Conservation (phyloP, 1,140 invertebrate species). For the Oscheius sp. region DNA sequence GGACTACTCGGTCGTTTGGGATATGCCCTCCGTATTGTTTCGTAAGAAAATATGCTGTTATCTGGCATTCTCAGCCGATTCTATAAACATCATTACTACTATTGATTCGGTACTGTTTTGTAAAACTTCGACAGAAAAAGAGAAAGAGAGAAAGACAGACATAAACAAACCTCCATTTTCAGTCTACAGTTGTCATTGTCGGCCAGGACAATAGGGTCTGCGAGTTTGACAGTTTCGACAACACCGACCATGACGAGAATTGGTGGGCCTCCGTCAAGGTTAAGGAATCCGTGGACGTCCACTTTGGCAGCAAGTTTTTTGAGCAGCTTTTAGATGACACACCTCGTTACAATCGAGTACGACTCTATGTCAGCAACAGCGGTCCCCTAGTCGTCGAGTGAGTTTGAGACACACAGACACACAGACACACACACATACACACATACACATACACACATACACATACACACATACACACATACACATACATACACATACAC, state of each 20-base stretch:
- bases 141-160: no score
- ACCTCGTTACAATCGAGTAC: constrained; percentile 69
- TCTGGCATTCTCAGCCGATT: constrained; percentile 94
- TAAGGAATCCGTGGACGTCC: constrained; percentile 91
- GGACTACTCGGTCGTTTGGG: constrained; percentile 92
- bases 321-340: constrained; percentile 96
- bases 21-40: constrained; percentile 91
- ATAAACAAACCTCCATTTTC: no score
- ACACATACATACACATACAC: no score
- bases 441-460: no score
- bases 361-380: constrained; percentile 88
- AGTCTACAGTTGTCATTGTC: constrained; percentile 88
- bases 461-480: no score
- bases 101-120: no score
- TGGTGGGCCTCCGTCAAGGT: constrained; percentile 75
- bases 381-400: constrained; percentile 88
- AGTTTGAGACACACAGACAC: no score
- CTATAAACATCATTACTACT: constrained; percentile 89
- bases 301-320: constrained; percentile 73
- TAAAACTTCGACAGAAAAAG: no score
- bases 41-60: constrained; percentile 91
- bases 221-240: constrained; percentile 34
- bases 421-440: no score
- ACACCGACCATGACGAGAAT: constrained; percentile 48
- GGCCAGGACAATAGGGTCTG: constrained; percentile 76